Base-by-base conservation (phyloP, 2,113 vertebrate genomes). In the Eurystomus gularis region DNA sequence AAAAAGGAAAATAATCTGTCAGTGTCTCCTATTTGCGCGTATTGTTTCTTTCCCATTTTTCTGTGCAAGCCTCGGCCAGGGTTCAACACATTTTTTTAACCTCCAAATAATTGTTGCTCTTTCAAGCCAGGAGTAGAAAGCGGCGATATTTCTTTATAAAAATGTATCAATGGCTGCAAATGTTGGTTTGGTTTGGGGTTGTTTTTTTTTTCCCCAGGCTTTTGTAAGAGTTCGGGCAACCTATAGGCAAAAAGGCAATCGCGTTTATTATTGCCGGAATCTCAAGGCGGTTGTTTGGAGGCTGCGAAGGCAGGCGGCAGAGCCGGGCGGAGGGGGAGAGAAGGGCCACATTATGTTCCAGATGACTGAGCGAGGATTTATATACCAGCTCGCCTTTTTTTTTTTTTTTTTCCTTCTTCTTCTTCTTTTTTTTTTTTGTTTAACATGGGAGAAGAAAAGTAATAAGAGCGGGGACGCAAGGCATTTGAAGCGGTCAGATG, bases 251-350 rank as follows among this genome's bases (percentile, higher is more conserved):
- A 96, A 98, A 98, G 98, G 98, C 98, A 98, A 97, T 98, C 96
- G 97, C 92, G 98, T 99, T 98, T 98, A 98, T 99, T 99, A 98
- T 98, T 98, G 98, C 98, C 82, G 98, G 97, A 96, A 97, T 98
- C 98, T 98, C 97, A 97, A 97, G 98, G 98, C 95, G 49, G 98
- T 97, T 98, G 98, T 98, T 98, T 97, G 97, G 97, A 98, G 98
- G 96, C 98, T 96, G 96, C 60, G 95, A 97, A 97, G 98, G 98
- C 98, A 98, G 97, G 97, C 97, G 93, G 98, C 98, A 97, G 96
- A 98, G 95, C 96, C 3, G 93, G 95, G 86, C n/a, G 88, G 86
- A 96, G 94, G 84, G 96, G 95, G 76, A 94, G 92, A 97, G 96
- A 97, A 97, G 97, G 98, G 90, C 97, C 96, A 94, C 96, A 82